Percentiles rank a stretch among this genome's conserved stretches.
Evolutionary conservation across 2,797 vertebrate species (phyloP).

Genomic region (Tamandua tetradactyla): DNA sequence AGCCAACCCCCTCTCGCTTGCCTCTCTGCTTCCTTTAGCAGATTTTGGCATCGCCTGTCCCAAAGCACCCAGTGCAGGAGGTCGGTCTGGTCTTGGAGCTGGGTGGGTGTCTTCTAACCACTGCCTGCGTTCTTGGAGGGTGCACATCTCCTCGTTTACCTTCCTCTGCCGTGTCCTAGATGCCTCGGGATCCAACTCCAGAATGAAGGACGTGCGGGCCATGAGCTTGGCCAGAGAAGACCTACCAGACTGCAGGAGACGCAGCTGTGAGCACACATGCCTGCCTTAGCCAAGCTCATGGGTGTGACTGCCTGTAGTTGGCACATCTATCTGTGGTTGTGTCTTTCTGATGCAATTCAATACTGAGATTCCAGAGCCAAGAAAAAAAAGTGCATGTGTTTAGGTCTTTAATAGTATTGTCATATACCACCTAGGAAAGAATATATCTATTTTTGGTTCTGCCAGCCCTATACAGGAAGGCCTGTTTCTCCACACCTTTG

Average conservation of each 20-base stretch:
- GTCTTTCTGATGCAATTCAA: no score
- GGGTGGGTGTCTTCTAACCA: constrained; percentile 95
- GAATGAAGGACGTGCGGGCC: constrained; percentile 96
- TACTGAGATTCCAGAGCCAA: no score
- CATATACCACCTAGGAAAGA: no score
- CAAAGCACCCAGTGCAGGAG: constrained; percentile 94
- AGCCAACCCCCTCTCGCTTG: no score
- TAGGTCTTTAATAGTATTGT: no score
- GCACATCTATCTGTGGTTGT: no score
- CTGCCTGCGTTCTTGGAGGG: constrained; percentile 93
- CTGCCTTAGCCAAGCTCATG: not conserved
- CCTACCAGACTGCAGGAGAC: constrained; percentile 90
- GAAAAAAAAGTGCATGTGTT: no score
- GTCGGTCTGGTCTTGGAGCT: constrained; percentile 88
- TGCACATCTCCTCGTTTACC: constrained; percentile 94
- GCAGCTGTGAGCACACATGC: not conserved
- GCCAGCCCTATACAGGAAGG: no score
- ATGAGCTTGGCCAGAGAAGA: constrained; percentile 95
- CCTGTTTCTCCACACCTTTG: no score
- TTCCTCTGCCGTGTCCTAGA: constrained; percentile 96
- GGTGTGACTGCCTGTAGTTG: not conserved
- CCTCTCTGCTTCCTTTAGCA: constrained; percentile 95
- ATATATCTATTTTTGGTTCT: no score
- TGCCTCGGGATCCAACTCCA: constrained; percentile 99
- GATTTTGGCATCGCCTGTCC: constrained; percentile 93